Evolutionary conservation across 2,888 invertebrate species (phyloP).

Genomic region (Latrodectus hesperus): DNA sequence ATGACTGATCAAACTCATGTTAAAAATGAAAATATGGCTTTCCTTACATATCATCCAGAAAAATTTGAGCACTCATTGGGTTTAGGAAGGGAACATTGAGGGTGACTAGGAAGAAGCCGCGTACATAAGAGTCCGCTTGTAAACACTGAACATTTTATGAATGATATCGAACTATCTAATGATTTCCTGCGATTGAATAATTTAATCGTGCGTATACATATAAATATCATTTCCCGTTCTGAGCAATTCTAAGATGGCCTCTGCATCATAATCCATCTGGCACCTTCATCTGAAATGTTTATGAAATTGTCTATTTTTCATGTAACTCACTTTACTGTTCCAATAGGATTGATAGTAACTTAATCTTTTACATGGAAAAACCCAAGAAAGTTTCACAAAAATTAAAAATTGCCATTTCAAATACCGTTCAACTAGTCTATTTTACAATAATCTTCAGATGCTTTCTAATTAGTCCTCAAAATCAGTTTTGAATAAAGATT

Average conservation of each 20-base stretch:
- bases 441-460: too few relatives aligned
- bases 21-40: too few relatives aligned
- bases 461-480: too few relatives aligned
- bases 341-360: conserved; percentile 35
- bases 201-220: conserved; percentile 10
- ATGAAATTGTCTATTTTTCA: conserved; percentile 26
- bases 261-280: conserved; percentile 1
- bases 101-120: neutral
- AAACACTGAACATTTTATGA: conserved; percentile 30
- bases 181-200: conserved; percentile 37
- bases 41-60: too few relatives aligned
- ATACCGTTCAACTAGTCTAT: too few relatives aligned
- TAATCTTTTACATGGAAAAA: conserved; percentile 60
- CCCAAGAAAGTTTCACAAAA: conserved; percentile 14
- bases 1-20: too few relatives aligned
- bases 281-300: conserved; percentile 22
- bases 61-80: neutral
- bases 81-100: neutral
- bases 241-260: conserved; percentile 43
- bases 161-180: conserved; percentile 51
- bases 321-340: conserved; percentile 8
- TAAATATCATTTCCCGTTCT: neutral
- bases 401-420: too few relatives aligned
- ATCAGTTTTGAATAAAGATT: too few relatives aligned
- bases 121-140: conserved; percentile 46